Evolutionary conservation across 2,113 vertebrate genomes (phyloP).

Genomic region (Geococcyx californianus): DNA sequence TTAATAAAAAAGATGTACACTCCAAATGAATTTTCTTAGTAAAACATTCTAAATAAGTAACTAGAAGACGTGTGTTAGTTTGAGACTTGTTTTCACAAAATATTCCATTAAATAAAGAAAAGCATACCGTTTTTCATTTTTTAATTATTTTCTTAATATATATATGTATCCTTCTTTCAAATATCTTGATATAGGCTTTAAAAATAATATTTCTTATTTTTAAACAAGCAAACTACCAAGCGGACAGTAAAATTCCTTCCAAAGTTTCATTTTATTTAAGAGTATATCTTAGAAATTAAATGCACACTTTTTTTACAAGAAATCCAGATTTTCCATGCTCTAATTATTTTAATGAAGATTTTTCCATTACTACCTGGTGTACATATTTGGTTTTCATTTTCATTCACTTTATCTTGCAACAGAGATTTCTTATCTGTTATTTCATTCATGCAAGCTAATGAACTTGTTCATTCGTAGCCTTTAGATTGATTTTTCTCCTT

Average conservation of each 20-base stretch:
- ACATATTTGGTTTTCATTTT: neutral
- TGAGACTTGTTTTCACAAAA: neutral
- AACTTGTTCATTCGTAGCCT: neutral
- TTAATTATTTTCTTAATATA: neutral
- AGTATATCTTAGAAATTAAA: neutral
- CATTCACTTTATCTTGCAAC: neutral
- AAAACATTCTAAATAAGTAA: neutral
- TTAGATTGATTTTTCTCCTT: conserved; percentile 1
- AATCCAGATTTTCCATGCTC: neutral
- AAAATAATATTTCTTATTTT: neutral
- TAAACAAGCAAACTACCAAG: neutral
- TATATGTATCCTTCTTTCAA: neutral
- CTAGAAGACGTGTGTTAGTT: neutral
- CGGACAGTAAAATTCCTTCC: neutral
- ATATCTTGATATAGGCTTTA: neutral
- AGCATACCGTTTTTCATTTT: neutral
- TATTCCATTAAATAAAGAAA: neutral
- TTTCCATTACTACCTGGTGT: neutral
- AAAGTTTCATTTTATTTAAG: neutral
- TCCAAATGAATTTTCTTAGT: neutral
- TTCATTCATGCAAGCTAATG: neutral
- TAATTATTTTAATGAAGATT: conserved; percentile 9
- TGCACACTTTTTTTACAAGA: neutral
- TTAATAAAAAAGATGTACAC: neutral
- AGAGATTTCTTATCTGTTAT: conserved; percentile 19